These are phyloP conservation scores for Sparidentex hasta DNA, from an alignment of 2,797 vertebrate species.

Conservation along the genomic window DNA sequence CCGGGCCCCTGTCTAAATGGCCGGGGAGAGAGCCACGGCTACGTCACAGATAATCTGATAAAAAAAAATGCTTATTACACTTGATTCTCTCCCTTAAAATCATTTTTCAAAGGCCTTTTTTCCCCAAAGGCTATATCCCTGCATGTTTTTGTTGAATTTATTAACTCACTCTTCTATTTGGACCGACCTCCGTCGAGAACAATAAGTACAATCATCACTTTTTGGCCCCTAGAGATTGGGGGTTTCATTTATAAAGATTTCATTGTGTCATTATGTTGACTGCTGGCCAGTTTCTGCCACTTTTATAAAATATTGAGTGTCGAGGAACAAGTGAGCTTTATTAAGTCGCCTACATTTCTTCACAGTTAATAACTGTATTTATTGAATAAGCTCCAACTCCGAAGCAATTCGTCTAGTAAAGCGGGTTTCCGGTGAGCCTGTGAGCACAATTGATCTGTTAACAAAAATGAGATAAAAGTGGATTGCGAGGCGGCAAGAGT, in stretches of 20 bases:
- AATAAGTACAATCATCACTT: not conserved
- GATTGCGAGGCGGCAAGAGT: constrained; percentile 24
- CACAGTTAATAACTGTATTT: constrained; percentile 33
- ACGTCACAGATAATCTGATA: too few species aligned
- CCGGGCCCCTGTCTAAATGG: too few species aligned
- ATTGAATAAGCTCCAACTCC: constrained; percentile 47
- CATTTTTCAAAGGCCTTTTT: too few species aligned
- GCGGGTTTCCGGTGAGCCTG: constrained; percentile 41
- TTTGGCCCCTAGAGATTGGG: too few species aligned
- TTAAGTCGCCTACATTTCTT: constrained; percentile 25
- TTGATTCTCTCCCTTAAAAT: too few species aligned
- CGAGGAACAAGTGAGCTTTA: constrained; percentile 1
- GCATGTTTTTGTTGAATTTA: too few species aligned
- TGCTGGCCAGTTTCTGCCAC: not conserved
- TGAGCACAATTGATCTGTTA: constrained; percentile 50
- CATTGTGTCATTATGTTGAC: not conserved
- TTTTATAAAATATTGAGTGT: not conserved
- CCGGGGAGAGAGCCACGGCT: too few species aligned
- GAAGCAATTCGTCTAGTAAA: constrained; percentile 50
- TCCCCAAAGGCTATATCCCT: too few species aligned
- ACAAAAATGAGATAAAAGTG: constrained; percentile 34
- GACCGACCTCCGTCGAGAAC: not conserved
- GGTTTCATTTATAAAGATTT: constrained; percentile 13
- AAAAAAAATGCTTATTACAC: too few species aligned
- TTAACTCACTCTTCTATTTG: not conserved